Base-by-base conservation (phyloP, 2,888 invertebrate species). In the Craniophora ligustri region DNA sequence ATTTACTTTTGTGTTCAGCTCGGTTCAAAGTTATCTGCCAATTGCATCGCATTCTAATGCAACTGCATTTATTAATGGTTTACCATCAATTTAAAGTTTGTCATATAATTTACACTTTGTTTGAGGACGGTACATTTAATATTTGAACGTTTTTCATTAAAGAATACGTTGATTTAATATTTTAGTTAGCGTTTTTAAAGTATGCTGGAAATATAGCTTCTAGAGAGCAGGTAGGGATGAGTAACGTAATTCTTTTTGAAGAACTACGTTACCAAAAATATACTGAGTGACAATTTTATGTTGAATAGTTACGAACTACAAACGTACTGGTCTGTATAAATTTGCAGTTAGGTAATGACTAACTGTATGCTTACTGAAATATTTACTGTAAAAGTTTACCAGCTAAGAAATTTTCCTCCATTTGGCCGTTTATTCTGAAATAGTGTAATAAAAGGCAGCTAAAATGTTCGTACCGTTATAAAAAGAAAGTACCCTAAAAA, bases 401-500 rank as follows among this genome's bases (percentile, higher is more conserved):
- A 72, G 63, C 69, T 73, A 58, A 68, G 69, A 73, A 73, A 72
- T 72, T 63, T 69, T 73, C 59, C 55, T 74, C 69, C 62, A 75
- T 74, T 76, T 62, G 62, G 66, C 59, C 59, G 68, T 71, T 76
- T 75, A 69, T 73, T 61, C 74, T 59, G 72, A 72, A 77, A 72
- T 72, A 68, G 73, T 71, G 66, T 64, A 73, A 78, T 79, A 84
- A 84, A 84, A 79, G 70, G 72, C 75, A 67, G 63, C 78, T 80
- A 76, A 82, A 85, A 79, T 81, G 81, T 83, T 80, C 79, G 72
- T 78, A 79, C 77, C 78, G 76, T 75, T 77, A 79, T 79, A 75
- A 77, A 78, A 79, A 75, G 79, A 78, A 83, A 81, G 79, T 76
- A 76, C 79, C 80, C 81, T 82, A 80, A 86, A 84, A 86, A 87